phyloP scores from a whole-genome alignment of 2,888 invertebrate genomes.

The Amiota minor region DNA sequence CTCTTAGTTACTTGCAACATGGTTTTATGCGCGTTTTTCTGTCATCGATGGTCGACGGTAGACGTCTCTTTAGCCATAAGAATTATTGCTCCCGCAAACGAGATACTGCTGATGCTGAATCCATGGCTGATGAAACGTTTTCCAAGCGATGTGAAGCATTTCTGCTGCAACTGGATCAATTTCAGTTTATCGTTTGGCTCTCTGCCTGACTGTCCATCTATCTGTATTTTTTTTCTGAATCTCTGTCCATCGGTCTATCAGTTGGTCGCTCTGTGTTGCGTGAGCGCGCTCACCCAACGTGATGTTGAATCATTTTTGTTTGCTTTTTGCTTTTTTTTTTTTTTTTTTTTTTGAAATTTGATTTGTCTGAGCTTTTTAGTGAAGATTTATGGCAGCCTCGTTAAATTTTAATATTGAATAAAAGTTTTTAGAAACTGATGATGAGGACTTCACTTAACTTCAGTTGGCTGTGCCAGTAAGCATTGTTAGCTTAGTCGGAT shows the following conservation, averaged over 20 bases:
- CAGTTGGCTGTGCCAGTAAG: background rate
- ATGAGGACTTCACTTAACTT: background rate
- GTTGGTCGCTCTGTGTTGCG: background rate
- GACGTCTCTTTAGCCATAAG: conserved; percentile 54
- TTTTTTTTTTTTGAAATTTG: conserved; percentile 63
- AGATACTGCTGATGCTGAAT: conserved; percentile 24
- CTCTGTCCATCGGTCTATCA: background rate
- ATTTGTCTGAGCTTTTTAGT: conserved; percentile 70
- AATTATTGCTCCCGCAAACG: conserved; percentile 59
- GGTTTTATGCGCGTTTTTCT: conserved; percentile 7
- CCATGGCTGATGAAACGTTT: conserved; percentile 63
- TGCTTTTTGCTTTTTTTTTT: conserved; percentile 38
- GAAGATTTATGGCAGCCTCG: conserved; percentile 71
- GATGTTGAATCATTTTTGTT: conserved; percentile 19
- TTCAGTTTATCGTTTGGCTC: conserved; percentile 57
- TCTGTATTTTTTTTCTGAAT: background rate
- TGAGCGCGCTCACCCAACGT: background rate
- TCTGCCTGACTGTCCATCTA: conserved; percentile 36
- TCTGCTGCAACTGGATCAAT: conserved; percentile 70
- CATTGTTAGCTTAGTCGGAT: too few relatives aligned
- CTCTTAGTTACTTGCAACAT: background rate
- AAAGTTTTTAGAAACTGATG: conserved; percentile 57
- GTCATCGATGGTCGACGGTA: background rate
- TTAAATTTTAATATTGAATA: conserved; percentile 72
- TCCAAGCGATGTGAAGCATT: conserved; percentile 59